Evolutionary conservation across 2,888 invertebrate genomes (phyloP), one percentile per base, ranked within the genome.

Genomic region (Melinaea menophilus): DNA sequence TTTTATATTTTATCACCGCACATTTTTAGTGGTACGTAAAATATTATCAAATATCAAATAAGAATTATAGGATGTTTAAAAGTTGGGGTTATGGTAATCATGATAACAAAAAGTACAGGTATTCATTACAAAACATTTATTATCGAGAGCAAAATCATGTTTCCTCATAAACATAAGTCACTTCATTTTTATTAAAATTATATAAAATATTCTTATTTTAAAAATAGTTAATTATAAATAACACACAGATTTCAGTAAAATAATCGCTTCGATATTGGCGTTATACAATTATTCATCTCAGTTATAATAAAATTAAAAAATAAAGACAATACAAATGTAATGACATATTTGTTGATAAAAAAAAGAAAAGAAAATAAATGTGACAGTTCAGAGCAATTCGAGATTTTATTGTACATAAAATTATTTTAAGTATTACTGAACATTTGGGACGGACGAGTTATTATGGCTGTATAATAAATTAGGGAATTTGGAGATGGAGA

Each of bases 161-260:
- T 74, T 71, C 67, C 48, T 51, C 22, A 51, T 69, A 64, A 69
- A 55, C 62, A 59, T 57, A 74, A 67, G 89, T 88, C 89, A 89
- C 89, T 89, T 89, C 89, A 89, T 88, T 87, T 75, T 86, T 87
- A 88, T 88, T 85, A 85, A 72, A 72, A 41, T 67, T 61, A 54
- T 34, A 59, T 54, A 59, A 63, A 67, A 64, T 62, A 61, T 58
- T 31, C 37, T 47, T 59, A 62, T 46, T 64, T 57, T 65, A 64
- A 64, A 66, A 55, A 61, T 58, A 67, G 48, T 34, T 60, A 61
- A 22, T 59, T 62, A 61, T 67, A 66, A 65, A 63, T 48, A 48
- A 64, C 45, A 66, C 58, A 59, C 61, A 61, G 65, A 31, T 54
- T 12, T 55, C 9, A 56, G 13, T 41, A 48, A 47, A 37, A 54